Base-by-base conservation (phyloP, 2,888 invertebrate species). In the Adineta ricciae region DNA sequence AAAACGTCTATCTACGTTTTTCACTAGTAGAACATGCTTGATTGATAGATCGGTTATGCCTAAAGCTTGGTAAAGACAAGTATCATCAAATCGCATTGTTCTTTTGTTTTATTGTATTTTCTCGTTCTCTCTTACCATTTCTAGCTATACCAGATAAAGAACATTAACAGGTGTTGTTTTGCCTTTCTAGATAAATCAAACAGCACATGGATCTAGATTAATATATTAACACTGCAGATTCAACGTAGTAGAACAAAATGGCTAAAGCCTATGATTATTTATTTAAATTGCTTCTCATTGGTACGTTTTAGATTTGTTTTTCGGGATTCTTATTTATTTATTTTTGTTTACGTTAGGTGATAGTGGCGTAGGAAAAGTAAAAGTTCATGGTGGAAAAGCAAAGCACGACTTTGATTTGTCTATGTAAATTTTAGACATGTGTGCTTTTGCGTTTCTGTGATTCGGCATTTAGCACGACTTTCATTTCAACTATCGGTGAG, bases 401-500 rank as follows among this genome's bases (percentile, higher is more conserved):
- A 19, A 46, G 46, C 46, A 27, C 14, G 9, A 14, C 2, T n/a
- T 27, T n/a, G 19, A 16, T 50, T 50, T 16, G 16, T 50, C 3
- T 50, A 54, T 5, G 21, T 1, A 2, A 64, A 16, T 36, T 19
- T 14, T 64, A 89, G 87, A 90, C 89, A 38, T 89, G 89, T 87
- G 88, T 90, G 38, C 88, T 90, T 82, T 89, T 89, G 86, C 87
- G 89, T 87, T 89, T 89, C 87, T 88, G 89, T 83, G 90, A 90
- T 87, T 90, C 90, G 87, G 88, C 89, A 72, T 90, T 90, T 87
- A 90, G 89, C 87, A 88, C 89, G 46, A 89, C 90, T 19, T 90
- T 90, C 87, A 90, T 90, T 86, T 89, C 89, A 83, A 90, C 90
- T 82, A 90, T 90, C 87, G 89, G 89, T 89, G n/a, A 38, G 1